Base-by-base conservation (phyloP, 2,113 vertebrate genomes). In the Alces alces region DNA sequence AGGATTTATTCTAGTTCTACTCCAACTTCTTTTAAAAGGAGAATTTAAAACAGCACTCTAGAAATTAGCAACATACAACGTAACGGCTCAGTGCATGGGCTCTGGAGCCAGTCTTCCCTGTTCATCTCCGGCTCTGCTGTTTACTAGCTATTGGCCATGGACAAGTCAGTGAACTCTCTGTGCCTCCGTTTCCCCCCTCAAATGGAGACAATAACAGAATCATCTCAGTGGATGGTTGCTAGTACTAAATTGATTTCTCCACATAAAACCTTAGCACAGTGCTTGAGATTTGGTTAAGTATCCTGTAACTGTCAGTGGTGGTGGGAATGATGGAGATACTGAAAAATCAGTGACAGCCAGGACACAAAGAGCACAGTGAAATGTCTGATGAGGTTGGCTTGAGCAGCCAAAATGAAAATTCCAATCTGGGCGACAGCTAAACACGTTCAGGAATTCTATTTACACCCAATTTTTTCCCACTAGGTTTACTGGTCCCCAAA, bases 21-120 rank as follows among this genome's bases (percentile, higher is more conserved):
- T 54, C 45, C 55, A 89, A 19, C 39, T 89, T 95, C 86, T 79
- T 58, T 47, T 47, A 52, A 82, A 93, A 60, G 66, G 25, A 45
- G 61, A 66, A 39, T 45, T 88, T 57, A 28, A 55, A 64, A 6
- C 11, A 47, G 52, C 19, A 25, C 39, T 88, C 83, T n/a, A 66
- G 61, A 92, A 85, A 85, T n/a, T 33, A 87, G 28, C 28, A n/a
- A 8, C 3, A 1, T 55, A 21, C 16, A 73, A 1, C 8, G 3
- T 6, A 55, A 11, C 57, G 45, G 50, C 14, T 16, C 21, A 93
- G 52, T 28, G 7, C 39, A 7, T 8, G 30, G 58, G 33, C 30
- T 55, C 27, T 27, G 45, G n/a, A 55, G 55, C 30, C 25, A 7
- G 6, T 80, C n/a, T 36, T 25, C 6, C 47, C 5, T 28, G 45